phyloP scores from a whole-genome alignment of 2,113 vertebrate genomes.

The Catagonus wagneri region DNA sequence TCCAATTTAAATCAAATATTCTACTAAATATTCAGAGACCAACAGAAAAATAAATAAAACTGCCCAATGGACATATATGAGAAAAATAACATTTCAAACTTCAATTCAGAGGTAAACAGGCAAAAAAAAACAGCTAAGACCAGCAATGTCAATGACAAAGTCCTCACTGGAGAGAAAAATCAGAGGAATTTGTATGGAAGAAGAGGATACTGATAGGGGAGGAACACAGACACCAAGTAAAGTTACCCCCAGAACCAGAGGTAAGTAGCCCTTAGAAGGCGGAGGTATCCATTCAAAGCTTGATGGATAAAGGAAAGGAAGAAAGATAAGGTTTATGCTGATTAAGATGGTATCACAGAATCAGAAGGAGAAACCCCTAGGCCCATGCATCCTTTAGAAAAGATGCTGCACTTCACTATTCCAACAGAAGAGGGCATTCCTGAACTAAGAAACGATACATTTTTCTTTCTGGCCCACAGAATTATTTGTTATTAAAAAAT shows the following conservation, averaged over 20 bases:
- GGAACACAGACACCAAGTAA: background rate
- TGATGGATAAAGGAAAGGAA: background rate
- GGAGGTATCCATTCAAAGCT: background rate
- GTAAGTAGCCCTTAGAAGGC: background rate
- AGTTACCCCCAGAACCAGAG: background rate
- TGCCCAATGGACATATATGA: background rate
- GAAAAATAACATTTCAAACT: background rate
- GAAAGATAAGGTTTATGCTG: background rate
- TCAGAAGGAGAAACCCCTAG: background rate
- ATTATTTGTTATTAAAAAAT: constrained; percentile 11
- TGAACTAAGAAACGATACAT: constrained; percentile 37
- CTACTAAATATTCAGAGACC: background rate
- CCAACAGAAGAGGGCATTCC: constrained; percentile 62
- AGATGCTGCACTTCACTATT: background rate
- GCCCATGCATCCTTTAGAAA: background rate
- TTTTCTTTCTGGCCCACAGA: background rate
- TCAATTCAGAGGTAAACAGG: background rate
- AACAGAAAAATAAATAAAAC: constrained; percentile 5
- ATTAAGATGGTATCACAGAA: background rate
- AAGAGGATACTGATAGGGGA: background rate
- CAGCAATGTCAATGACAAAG: background rate
- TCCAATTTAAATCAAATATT: constrained; percentile 13
- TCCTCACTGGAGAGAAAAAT: background rate
- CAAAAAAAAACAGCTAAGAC: background rate
- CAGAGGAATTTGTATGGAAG: background rate